Evolutionary conservation across 2,888 invertebrate species (phyloP).

Genomic region (Dicyrtomina minuta): DNA sequence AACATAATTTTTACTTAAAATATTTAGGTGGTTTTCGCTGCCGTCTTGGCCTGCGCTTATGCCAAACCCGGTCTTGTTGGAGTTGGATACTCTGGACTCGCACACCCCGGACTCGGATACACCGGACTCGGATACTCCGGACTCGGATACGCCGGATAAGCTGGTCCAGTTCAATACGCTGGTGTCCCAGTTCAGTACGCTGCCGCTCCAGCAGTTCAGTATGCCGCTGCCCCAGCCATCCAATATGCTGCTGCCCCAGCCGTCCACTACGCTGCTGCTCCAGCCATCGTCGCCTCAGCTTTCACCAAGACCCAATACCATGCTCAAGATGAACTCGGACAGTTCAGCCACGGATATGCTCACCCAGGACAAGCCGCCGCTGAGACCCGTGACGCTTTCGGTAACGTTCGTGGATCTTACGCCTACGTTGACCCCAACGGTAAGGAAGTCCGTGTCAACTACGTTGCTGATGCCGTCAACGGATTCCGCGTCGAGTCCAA

Average conservation of each 20-base stretch:
- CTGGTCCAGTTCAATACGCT: not conserved
- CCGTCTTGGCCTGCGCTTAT: conserved; percentile 43
- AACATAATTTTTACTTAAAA: too few species aligned
- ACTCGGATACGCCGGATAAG: not conserved
- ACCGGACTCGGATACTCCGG: not conserved
- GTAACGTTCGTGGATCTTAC: conserved; percentile 51
- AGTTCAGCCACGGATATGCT: conserved; percentile 54
- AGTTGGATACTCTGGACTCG: too few species aligned
- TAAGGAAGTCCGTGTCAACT: conserved; percentile 57
- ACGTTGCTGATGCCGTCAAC: conserved; percentile 58
- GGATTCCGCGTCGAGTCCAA: conserved; percentile 59
- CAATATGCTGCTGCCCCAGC: too few species aligned
- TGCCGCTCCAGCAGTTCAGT: conserved; percentile 37
- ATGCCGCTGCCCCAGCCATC: conserved; percentile 47
- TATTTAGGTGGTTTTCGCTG: conserved; percentile 19
- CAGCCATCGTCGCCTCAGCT: conserved; percentile 26
- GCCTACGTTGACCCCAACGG: conserved; percentile 60
- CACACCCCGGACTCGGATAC: conserved; percentile 52
- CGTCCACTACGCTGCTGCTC: conserved; percentile 31
- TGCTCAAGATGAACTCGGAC: conserved; percentile 64
- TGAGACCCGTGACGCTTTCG: conserved; percentile 51
- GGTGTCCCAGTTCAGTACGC: conserved; percentile 1
- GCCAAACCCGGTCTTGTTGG: not conserved
- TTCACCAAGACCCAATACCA: not conserved
- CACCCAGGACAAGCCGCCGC: conserved; percentile 44